Percentiles rank a stretch among this genome's conserved stretches.
phyloP scores from a whole-genome alignment of 2,797 vertebrate genomes.

The Hypotaenidia okinawae region DNA sequence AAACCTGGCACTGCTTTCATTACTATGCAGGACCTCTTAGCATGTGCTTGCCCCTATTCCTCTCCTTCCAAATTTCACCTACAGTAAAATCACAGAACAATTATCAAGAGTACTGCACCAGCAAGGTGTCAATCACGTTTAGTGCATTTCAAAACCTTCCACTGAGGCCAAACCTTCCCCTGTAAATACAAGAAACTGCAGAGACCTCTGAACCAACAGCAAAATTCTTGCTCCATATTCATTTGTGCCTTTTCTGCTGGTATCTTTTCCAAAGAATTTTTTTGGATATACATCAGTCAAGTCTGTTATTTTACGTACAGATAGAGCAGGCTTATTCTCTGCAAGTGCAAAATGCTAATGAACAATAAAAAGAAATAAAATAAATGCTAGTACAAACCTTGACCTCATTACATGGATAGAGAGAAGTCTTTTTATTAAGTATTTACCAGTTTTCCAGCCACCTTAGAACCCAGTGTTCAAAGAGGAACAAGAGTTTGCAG shows the following conservation, averaged over 20 bases:
- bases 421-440: not conserved
- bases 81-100: not conserved
- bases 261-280: not conserved
- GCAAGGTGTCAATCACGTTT: not conserved
- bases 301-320: not conserved
- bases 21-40: too few relatives aligned
- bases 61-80: not conserved
- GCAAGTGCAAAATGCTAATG: not conserved
- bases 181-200: not conserved
- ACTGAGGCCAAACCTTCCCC: not conserved
- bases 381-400: not conserved
- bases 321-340: not conserved
- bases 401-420: not conserved
- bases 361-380: not conserved
- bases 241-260: not conserved
- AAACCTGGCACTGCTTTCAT: too few relatives aligned
- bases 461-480: not conserved
- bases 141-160: not conserved
- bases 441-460: not conserved
- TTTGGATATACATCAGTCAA: not conserved
- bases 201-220: not conserved
- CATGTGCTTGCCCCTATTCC: too few relatives aligned
- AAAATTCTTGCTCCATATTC: not conserved
- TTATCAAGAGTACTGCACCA: not conserved
- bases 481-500: not conserved